A percentile compares a stretch with the other conserved stretches of the same genome.
These are phyloP conservation scores for Argyrosomus regius DNA, from an alignment of 2,797 vertebrate genomes.

Conservation along the genomic window DNA sequence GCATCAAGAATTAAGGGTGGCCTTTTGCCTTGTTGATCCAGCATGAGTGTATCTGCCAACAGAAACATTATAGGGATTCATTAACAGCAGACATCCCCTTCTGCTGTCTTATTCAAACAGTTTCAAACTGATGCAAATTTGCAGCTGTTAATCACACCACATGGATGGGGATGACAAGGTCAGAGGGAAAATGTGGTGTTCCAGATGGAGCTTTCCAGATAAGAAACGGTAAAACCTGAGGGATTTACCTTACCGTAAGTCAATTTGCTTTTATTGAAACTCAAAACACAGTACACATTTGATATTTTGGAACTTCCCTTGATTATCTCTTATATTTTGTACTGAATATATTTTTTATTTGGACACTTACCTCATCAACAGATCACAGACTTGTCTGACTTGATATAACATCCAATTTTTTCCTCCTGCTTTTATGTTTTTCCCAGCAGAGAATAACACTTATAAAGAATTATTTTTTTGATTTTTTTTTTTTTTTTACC, in stretches of 20 bases:
- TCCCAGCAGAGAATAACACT: not conserved
- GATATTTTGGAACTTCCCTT: conserved; percentile 49
- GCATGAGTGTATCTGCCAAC: conserved; percentile 60
- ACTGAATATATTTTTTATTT: conserved; percentile 3
- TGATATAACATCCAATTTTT: conserved; percentile 1
- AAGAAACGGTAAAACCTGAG: conserved; percentile 68
- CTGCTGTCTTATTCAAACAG: conserved; percentile 56
- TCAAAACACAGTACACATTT: conserved; percentile 29
- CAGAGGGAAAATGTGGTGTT: conserved; percentile 25
- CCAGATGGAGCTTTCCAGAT: conserved; percentile 65
- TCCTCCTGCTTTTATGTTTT: not conserved
- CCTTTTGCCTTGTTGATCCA: conserved; percentile 21
- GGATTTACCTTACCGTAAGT: conserved; percentile 57
- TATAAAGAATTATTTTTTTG: not conserved
- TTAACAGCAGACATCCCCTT: conserved; percentile 48
- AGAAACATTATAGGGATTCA: conserved; percentile 55
- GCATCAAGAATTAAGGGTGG: conserved; percentile 17
- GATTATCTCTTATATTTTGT: conserved; percentile 31
- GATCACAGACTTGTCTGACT: conserved; percentile 19
- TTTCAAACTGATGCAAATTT: conserved; percentile 83
- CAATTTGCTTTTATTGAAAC: conserved; percentile 41
- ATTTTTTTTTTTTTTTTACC: not conserved
- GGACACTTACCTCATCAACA: not conserved
- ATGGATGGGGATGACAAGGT: conserved; percentile 52
- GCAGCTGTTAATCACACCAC: conserved; percentile 73